Base-by-base conservation (phyloP, 1,140 invertebrate species). In the Caenorhabditis tropicalis region DNA sequence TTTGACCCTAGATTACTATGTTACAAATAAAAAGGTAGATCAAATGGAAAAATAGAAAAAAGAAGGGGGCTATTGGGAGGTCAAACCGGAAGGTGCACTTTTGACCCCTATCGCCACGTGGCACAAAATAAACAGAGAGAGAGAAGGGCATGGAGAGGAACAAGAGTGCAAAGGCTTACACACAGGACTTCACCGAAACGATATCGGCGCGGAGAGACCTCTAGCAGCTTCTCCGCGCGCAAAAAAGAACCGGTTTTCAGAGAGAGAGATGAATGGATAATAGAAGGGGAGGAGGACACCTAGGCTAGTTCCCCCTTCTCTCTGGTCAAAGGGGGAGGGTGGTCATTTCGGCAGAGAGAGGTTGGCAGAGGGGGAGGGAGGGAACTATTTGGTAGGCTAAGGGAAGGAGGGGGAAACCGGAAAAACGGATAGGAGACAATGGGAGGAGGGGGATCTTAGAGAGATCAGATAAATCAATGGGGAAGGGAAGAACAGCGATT, bases 131-230 rank as follows among this genome's bases (percentile, higher is more conserved):
- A 29, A 58, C 24, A 65, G 7, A 7, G n/a, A 9, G 33, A n/a
- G 21, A 74, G 36, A 15, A 21, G 36, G 65, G 33, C 9, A 24
- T 29, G 24, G 24, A 12, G 65, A 24, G 65, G 65, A 39, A 43
- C 65, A 74, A 74, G 65, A 74, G 65, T 74, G 65, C 65, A 74
- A 36, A 36, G 58, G 21, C 24, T 65, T 16, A 65, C 53, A n/a
- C 49, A n/a, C 49, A 7, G 21, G 9, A 51, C 49, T 16, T 16
- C 43, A n/a, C 43, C 43, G 43, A 46, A 46, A 46, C 43, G 48
- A 51, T n/a, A 51, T n/a, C n/a, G 15, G n/a, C 5, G 48, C 15
- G n/a, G 48, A n/a, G 53, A 56, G 39, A 43, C 39, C 12, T 10
- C 21, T 21, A 56, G 53, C 24, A n/a, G 53, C 49, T n/a, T n/a